Percentiles rank a stretch among this genome's conserved stretches.
These are phyloP conservation scores for Desmophyllum pertusum DNA, from an alignment of 92 coral and sea anemone genomes.

Conservation along the genomic window DNA sequence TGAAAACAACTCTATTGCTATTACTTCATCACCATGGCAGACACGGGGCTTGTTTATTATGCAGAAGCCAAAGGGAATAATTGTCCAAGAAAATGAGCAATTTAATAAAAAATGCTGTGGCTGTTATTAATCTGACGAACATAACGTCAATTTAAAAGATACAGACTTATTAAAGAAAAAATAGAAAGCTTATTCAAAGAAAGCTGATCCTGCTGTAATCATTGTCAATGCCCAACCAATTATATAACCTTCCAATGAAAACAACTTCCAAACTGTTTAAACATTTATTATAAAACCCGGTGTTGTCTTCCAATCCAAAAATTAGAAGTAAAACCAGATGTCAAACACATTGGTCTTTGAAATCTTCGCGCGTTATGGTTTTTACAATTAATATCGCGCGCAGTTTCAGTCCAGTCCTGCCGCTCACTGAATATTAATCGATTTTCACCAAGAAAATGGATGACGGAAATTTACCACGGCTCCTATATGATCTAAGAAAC, in stretches of 20 bases:
- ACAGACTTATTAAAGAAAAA: neutral
- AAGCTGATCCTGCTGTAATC: neutral
- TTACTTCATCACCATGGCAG: no score
- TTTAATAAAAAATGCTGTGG: neutral
- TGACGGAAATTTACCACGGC: conserved; percentile 24
- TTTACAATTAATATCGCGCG: no score
- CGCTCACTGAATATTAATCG: neutral
- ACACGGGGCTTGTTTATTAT: no score
- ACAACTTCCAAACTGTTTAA: neutral
- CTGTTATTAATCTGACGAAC: neutral
- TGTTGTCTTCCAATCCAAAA: neutral
- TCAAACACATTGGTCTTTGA: neutral
- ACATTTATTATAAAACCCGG: neutral
- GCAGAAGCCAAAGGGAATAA: no score
- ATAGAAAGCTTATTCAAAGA: neutral
- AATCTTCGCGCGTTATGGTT: neutral
- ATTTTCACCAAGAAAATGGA: conserved; percentile 19
- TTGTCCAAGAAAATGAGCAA: no score
- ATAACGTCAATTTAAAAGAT: neutral
- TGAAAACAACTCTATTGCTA: no score
- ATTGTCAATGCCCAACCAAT: conserved; percentile 10
- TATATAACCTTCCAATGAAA: neutral
- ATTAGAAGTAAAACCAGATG: neutral
- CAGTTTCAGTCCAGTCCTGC: no score
- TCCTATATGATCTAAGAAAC: conserved; percentile 19